Conservation (phyloP, 2,888 invertebrate genomes). For the Polydrusus tereticollis region DNA sequence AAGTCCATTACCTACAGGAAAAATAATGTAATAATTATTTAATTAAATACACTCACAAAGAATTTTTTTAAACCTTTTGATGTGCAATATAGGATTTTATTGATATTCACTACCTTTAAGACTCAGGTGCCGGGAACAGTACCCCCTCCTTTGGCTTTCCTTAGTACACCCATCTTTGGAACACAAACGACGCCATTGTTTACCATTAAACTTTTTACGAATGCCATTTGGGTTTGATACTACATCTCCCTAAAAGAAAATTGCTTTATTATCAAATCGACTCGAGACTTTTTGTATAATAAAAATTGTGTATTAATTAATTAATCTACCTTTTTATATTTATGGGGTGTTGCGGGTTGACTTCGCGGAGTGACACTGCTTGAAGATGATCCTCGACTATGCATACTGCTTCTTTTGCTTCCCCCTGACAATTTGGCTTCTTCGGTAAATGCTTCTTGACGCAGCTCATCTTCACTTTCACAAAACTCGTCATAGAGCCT, state of each 20-base stretch:
- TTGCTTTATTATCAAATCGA: background rate
- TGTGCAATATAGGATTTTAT: no score
- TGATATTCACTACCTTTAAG: conserved; percentile 77
- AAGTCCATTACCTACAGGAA: conserved; percentile 79
- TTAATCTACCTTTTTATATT: conserved; percentile 82
- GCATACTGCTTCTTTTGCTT: conserved; percentile 91
- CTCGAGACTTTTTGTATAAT: background rate
- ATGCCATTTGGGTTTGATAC: conserved; percentile 95
- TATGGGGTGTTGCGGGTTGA: conserved; percentile 94
- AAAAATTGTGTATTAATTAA: background rate
- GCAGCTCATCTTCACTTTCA: conserved; percentile 91
- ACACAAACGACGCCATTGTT: conserved; percentile 98
- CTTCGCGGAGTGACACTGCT: conserved; percentile 84
- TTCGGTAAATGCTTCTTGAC: conserved; percentile 83
- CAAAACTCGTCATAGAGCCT: conserved; percentile 82
- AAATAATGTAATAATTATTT: no score
- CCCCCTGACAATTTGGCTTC: conserved; percentile 81
- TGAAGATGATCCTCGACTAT: conserved; percentile 92
- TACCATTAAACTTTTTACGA: conserved; percentile 99
- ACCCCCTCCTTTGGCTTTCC: conserved; percentile 97
- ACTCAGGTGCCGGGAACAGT: conserved; percentile 95
- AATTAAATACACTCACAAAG: no score
- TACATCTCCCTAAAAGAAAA: conserved; percentile 81
- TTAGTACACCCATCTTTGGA: conserved; percentile 95
- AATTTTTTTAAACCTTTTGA: no score